Base-by-base conservation (phyloP, 1,140 invertebrate species). In the Scaptomyza graminum region DNA sequence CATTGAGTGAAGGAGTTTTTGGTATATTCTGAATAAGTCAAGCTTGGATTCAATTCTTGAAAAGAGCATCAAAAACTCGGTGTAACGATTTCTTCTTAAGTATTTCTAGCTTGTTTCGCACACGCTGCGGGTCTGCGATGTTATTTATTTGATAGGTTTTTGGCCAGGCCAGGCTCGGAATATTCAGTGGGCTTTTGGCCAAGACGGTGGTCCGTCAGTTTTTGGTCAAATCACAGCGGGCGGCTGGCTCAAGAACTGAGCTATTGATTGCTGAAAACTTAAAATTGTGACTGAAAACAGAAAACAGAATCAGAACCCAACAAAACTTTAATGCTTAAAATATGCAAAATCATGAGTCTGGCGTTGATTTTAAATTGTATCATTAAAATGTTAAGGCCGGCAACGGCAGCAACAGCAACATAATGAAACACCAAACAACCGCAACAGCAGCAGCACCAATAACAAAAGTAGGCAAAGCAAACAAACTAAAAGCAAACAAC, bases 331-430 rank as follows among this genome's bases (percentile, higher is more conserved):
- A 88, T 88, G 83, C 72, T 74, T 68, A 43, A 79, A 88, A 88
- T 88, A 88, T 88, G 83, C 76, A 88, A 88, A 88, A 88, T 88
- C 83, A 88, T 88, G 83, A 88, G 83, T 83, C 83, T 88, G 83
- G 83, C 83, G 83, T 88, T 88, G 83, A 83, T 88, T 88, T 88
- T 88, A 88, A 88, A 88, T 88, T 88, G 83, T 88, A 88, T 88
- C 83, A 87, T 87, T 87, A 87, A 87, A 87, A 87, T 69, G 83
- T 75, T 65, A 67, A 68, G 61, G 73, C 39, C 39, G 31, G 47
- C 50, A 62, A 54, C 55, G 50, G 50, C 43, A 28, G 37, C 37
- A 52, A 43, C 50, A 34, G 15, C 77, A 64, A 63, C 64, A 71
- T 79, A 84, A 80, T 87, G 81, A 77, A 85, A 87, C 75, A 47